Evolutionary conservation across 2,888 invertebrate genomes (phyloP).

Genomic region (Deroplatys truncata): DNA sequence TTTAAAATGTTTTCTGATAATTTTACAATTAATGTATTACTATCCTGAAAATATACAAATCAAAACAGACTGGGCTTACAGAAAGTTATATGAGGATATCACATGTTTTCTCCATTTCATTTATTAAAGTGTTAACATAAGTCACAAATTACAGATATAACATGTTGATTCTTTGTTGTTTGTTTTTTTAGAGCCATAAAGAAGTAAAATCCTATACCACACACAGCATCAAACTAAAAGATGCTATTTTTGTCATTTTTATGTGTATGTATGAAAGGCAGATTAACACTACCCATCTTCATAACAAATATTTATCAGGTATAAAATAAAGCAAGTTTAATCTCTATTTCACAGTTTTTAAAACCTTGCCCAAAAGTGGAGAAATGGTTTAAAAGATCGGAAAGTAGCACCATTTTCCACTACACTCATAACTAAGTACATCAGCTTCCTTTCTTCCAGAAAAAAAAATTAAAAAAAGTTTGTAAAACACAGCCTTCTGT

Average conservation of each 20-base stretch:
- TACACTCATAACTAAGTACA: slow-evolving; percentile 1
- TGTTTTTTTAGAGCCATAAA: neutral
- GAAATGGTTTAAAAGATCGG: neutral
- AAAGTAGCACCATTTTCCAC: neutral
- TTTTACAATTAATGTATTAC: neutral
- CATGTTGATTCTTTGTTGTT: neutral
- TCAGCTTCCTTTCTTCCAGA: slow-evolving; percentile 6
- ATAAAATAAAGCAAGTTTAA: slow-evolving; percentile 10
- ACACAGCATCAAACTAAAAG: neutral
- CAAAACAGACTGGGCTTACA: neutral
- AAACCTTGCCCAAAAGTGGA: neutral
- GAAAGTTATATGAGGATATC: neutral
- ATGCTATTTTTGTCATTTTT: neutral
- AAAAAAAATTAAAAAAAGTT: neutral
- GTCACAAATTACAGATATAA: neutral
- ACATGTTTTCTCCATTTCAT: neutral
- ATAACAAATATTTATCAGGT: neutral
- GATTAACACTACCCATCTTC: neutral
- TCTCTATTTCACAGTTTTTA: neutral
- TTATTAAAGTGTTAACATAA: neutral
- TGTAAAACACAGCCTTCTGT: slow-evolving; percentile 23
- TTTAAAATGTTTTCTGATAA: neutral
- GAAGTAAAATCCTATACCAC: neutral
- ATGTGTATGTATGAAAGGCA: neutral
- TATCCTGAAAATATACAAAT: neutral